Evolutionary conservation across 1,140 invertebrate genomes (phyloP), one percentile per base, ranked within the genome.

Genomic region (Pygmarrhopalites habei): DNA sequence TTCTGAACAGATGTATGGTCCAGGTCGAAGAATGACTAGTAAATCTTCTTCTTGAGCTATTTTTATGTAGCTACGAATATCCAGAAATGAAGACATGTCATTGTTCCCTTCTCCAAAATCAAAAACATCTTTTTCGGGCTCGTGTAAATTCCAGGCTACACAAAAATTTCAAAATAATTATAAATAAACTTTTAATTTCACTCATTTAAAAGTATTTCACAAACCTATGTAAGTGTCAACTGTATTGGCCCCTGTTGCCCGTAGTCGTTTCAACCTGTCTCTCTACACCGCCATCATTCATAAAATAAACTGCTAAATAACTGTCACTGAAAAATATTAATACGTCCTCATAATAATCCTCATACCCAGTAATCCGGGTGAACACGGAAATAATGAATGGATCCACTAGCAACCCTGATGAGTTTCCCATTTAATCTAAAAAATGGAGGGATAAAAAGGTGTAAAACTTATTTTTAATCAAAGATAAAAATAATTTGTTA

Each of bases 341-440:
- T n/a, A n/a, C n/a, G n/a, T n/a, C n/a, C n/a, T n/a, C n/a, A n/a
- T n/a, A n/a, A n/a, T n/a, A n/a, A n/a, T n/a, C n/a, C n/a, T n/a
- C n/a, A n/a, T n/a, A n/a, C n/a, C 81, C 81, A 82, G 59, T 78
- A 76, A 25, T 75, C 70, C 0, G 78, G 78, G 52, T 78, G 73
- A 30, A 81, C 74, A 4, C 81, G 73, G 68, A 82, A 82, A 69
- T 82, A 82, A 68, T 82, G 80, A 62, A 82, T 77, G 10, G 80
- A 74, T 4, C 80, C 81, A 61, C 72, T 74, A 41, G 76, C 69
- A 10, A 78, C 69, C 10, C 72, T 62, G 14, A 78, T 67, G 1
- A 71, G 60, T 64, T 72, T 73, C 10, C 73, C 73, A 66, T 78
- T 78, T 14, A 78, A 64, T 17, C 67, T 68, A 21, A 3, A 56